Conservation (phyloP, 2,888 invertebrate genomes). For the Agonopterix heracliana region DNA sequence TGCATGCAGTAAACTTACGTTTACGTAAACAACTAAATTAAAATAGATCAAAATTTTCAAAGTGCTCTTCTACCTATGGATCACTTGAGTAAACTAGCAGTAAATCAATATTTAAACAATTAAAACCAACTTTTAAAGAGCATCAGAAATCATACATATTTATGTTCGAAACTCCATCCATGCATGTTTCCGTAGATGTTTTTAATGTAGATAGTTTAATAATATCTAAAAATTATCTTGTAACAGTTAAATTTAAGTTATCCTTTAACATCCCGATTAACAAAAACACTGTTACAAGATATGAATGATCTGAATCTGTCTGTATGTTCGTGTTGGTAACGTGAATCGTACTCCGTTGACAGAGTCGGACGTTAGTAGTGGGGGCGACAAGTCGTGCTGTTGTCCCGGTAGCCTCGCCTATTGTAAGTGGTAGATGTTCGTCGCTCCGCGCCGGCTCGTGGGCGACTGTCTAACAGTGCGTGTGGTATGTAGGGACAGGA, state of each 20-base stretch:
- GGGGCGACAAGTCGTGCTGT: conserved; percentile 1
- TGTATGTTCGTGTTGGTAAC: conserved; percentile 3
- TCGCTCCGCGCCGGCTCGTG: conserved; percentile 10
- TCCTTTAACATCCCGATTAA: neutral
- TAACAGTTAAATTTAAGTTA: conserved; percentile 16
- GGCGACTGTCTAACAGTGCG: conserved; percentile 4
- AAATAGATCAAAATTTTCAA: neutral
- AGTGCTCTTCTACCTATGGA: neutral
- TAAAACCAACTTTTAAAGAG: neutral
- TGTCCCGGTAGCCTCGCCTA: neutral
- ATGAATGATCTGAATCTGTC: conserved; percentile 20
- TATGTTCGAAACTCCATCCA: conserved; percentile 13
- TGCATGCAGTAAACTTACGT: conserved; percentile 21
- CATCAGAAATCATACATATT: neutral
- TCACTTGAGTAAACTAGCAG: neutral
- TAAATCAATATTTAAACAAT: neutral
- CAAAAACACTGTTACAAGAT: conserved; percentile 22
- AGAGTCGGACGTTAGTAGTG: conserved; percentile 8
- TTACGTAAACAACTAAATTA: neutral
- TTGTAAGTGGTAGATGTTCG: conserved; percentile 3
- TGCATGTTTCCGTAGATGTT: conserved; percentile 27
- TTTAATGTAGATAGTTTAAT: conserved; percentile 21
- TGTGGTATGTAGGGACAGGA: conserved; percentile 86
- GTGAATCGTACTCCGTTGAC: conserved; percentile 4
- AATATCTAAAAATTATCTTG: too few relatives aligned